A percentile compares a stretch with the other conserved stretches of the same genome.
Conservation (phyloP, 1,140 invertebrate species). For the Caenorhabditis remanei region DNA sequence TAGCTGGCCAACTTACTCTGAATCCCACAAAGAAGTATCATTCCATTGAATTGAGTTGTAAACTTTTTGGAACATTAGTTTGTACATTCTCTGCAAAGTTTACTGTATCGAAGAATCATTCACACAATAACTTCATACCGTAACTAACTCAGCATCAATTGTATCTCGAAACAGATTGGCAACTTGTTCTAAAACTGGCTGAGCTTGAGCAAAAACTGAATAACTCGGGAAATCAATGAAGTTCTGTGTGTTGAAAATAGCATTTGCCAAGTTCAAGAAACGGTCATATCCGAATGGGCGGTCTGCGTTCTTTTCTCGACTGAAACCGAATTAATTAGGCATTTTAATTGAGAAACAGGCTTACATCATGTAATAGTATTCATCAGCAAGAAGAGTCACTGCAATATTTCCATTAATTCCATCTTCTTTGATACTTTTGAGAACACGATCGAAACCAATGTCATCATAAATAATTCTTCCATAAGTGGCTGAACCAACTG, state of each 20-base stretch:
- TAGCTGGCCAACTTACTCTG: conserved; percentile 34
- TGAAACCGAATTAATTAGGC: neutral
- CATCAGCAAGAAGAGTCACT: neutral
- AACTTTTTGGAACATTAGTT: neutral
- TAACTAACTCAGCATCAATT: conserved; percentile 6
- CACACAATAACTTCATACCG: neutral
- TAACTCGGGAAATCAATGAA: conserved; percentile 1
- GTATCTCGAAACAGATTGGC: conserved; percentile 20
- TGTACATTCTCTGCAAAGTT: conserved; percentile 8
- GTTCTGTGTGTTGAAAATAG: conserved; percentile 1
- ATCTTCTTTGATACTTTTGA: conserved; percentile 20
- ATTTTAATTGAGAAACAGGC: neutral
- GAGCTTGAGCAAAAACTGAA: conserved; percentile 22
- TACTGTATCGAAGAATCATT: neutral
- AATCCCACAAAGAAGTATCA: conserved; percentile 30
- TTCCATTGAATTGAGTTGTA: conserved; percentile 28
- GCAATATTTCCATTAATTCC: conserved; percentile 20
- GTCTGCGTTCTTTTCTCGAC: neutral
- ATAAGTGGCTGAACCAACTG: conserved; percentile 46
- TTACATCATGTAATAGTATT: conserved; percentile 45
- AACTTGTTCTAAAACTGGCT: conserved; percentile 26
- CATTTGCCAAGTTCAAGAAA: conserved; percentile 25
- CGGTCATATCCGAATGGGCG: conserved; percentile 39
- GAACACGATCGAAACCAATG: conserved; percentile 32
- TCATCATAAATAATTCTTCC: conserved; percentile 56